Conservation (phyloP, 2,797 vertebrate species). For the Xyrichtys novacula region DNA sequence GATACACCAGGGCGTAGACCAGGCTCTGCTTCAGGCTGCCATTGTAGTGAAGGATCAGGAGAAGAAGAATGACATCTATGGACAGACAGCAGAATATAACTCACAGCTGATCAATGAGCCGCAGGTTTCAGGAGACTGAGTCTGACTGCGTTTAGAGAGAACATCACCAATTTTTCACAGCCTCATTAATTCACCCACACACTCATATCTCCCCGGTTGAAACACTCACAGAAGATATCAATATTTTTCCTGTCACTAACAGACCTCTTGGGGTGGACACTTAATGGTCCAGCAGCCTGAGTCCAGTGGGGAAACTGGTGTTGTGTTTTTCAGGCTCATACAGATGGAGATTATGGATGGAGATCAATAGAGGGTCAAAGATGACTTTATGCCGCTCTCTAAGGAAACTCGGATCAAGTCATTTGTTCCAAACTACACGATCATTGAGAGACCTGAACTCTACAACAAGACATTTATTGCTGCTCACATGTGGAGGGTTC, state of each 20-base stretch:
- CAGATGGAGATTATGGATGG: not conserved
- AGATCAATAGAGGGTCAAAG: constrained; percentile 6
- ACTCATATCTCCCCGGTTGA: not conserved
- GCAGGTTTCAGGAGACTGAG: not conserved
- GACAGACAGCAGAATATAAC: constrained; percentile 34
- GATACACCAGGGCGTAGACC: constrained; percentile 89
- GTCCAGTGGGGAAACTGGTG: not conserved
- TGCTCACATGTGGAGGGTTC: not conserved
- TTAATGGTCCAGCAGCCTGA: not conserved
- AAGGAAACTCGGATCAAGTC: not conserved
- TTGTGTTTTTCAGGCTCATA: not conserved
- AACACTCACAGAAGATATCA: not conserved
- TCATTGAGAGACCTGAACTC: not conserved
- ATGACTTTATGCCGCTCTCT: not conserved
- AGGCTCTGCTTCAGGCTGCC: constrained; percentile 84
- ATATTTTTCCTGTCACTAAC: not conserved
- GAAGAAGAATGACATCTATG: constrained; percentile 89
- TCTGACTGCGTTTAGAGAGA: constrained; percentile 18
- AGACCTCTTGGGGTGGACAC: not conserved
- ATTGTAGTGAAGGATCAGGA: constrained; percentile 89
- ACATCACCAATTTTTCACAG: not conserved
- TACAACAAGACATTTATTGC: not conserved
- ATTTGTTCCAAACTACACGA: constrained; percentile 3
- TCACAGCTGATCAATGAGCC: not conserved
- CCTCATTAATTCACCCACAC: not conserved